A percentile compares a stretch with the other conserved stretches of the same genome.
Evolutionary conservation across 2,888 invertebrate genomes (phyloP).

Genomic region (Amphipoea lucens): DNA sequence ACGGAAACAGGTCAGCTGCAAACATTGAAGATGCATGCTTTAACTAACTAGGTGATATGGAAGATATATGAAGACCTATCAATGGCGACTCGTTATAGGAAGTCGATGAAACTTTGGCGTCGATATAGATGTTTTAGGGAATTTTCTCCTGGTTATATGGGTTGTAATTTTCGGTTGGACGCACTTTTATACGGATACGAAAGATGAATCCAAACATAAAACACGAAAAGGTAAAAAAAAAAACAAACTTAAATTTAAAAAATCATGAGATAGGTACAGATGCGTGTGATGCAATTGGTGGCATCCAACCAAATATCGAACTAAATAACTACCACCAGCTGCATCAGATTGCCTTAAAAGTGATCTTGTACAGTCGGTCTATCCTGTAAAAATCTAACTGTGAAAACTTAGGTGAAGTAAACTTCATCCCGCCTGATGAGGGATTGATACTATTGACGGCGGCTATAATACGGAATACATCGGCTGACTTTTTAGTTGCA

Average conservation of each 20-base stretch:
- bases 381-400: neutral
- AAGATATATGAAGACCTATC: conserved; percentile 20
- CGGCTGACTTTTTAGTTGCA: neutral
- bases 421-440: neutral
- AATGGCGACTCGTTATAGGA: neutral
- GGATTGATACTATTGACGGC: neutral
- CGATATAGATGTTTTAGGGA: neutral
- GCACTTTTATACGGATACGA: neutral
- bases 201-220: neutral
- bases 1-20: conserved; percentile 55
- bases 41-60: conserved; percentile 1
- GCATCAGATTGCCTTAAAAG: neutral
- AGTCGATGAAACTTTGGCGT: conserved; percentile 1
- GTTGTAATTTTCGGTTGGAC: neutral
- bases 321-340: neutral
- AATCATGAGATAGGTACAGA: neutral
- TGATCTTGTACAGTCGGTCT: neutral
- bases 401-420: neutral
- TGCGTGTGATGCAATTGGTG: neutral
- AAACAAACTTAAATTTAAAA: no score
- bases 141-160: neutral
- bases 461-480: neutral
- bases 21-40: conserved; percentile 48
- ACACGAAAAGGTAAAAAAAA: neutral
- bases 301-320: neutral